A percentile compares a stretch with the other conserved stretches of the same genome.
Conservation (phyloP, 2,113 vertebrate genomes). For the Apodemus sylvaticus region DNA sequence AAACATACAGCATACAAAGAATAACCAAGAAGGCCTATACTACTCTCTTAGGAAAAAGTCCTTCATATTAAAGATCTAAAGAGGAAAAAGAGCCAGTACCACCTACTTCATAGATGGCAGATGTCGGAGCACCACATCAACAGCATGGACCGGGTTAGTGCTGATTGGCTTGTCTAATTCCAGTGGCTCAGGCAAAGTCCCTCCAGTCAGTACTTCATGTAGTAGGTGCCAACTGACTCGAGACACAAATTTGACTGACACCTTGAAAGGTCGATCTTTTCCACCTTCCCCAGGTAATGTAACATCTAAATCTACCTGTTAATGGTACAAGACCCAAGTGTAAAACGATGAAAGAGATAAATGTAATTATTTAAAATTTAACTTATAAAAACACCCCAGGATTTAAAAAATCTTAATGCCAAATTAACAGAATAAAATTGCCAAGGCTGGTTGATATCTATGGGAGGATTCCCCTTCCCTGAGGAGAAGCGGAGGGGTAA, state of each 20-base stretch:
- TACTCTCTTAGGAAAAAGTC: constrained; percentile 35
- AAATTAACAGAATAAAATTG: constrained; percentile 26
- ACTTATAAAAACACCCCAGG: not conserved
- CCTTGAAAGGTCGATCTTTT: constrained; percentile 99
- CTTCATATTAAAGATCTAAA: constrained; percentile 54
- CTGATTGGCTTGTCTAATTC: constrained; percentile 99
- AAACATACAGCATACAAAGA: constrained; percentile 10
- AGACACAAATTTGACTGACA: constrained; percentile 98
- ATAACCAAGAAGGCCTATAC: constrained; percentile 23
- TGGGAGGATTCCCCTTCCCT: not conserved
- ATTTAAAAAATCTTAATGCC: constrained; percentile 2
- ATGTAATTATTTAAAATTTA: constrained; percentile 40
- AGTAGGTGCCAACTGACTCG: constrained; percentile 99
- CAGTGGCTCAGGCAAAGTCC: constrained; percentile 96
- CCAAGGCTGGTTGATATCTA: not conserved
- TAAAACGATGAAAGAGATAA: constrained; percentile 54
- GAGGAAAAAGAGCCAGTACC: constrained; percentile 59
- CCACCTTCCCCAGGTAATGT: constrained; percentile 99
- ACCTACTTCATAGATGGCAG: constrained; percentile 99
- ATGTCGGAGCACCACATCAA: constrained; percentile 98
- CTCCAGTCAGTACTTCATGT: constrained; percentile 98
- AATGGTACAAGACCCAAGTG: constrained; percentile 32
- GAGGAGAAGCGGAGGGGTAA: not conserved
- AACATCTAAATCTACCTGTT: constrained; percentile 98
- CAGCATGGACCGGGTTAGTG: constrained; percentile 99